phyloP scores from a whole-genome alignment of 2,797 vertebrate genomes.

The Allobates femoralis region DNA sequence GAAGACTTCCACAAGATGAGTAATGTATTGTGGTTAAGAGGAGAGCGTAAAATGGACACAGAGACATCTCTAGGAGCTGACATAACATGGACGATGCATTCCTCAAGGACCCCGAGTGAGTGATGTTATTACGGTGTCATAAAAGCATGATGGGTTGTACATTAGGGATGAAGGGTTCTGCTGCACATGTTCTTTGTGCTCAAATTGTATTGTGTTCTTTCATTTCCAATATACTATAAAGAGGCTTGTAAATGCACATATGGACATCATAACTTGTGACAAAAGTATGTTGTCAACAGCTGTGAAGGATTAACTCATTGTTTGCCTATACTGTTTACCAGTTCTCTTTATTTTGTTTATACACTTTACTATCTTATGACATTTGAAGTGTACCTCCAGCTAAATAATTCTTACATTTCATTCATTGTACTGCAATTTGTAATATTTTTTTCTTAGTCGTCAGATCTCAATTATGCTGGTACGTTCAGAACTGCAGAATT shows the following conservation, averaged over 20 bases:
- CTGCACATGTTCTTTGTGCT: slow-evolving; percentile 48
- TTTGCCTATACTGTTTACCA: background rate
- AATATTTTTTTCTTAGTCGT: background rate
- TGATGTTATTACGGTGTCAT: slow-evolving; percentile 56
- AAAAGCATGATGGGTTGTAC: slow-evolving; percentile 45
- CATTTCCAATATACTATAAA: slow-evolving; percentile 23
- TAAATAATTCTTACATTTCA: background rate
- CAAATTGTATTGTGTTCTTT: slow-evolving; percentile 40
- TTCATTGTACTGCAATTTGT: background rate
- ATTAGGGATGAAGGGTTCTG: slow-evolving; percentile 51
- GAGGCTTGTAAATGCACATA: slow-evolving; percentile 44
- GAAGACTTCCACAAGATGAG: background rate
- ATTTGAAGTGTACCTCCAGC: background rate
- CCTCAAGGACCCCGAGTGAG: slow-evolving; percentile 18
- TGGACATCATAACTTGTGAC: slow-evolving; percentile 54
- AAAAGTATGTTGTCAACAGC: slow-evolving; percentile 43
- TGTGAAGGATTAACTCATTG: slow-evolving; percentile 31
- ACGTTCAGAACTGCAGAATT: background rate
- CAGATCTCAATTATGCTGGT: background rate
- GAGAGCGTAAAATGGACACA: slow-evolving; percentile 37
- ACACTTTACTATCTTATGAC: background rate
- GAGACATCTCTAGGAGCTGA: slow-evolving; percentile 11
- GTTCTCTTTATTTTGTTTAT: background rate
- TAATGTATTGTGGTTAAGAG: slow-evolving; percentile 19
- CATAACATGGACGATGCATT: slow-evolving; percentile 39